These are phyloP conservation scores for Garra rufa DNA, from an alignment of 2,113 vertebrate species.

Conservation along the genomic window DNA sequence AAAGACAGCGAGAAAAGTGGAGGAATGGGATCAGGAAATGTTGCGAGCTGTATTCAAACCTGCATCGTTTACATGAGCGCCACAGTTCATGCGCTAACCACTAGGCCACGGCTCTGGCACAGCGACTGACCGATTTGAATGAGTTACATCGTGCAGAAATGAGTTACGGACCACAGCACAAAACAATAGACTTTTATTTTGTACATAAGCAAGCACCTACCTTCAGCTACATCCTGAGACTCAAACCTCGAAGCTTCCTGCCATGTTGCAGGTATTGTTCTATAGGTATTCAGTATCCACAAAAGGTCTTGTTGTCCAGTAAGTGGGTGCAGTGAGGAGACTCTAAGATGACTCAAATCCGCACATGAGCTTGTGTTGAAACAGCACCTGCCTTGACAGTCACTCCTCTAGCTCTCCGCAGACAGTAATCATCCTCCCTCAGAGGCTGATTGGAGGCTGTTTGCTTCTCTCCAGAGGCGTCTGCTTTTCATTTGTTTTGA, in stretches of 20 bases:
- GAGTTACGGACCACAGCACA: background rate
- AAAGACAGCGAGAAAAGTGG: background rate
- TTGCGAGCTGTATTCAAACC: slow-evolving; percentile 12
- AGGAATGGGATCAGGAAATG: background rate
- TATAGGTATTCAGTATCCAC: slow-evolving; percentile 9
- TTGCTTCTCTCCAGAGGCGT: slow-evolving; percentile 22
- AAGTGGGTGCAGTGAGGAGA: slow-evolving; percentile 11
- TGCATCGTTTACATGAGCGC: background rate
- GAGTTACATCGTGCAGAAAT: background rate
- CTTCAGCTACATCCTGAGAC: slow-evolving; percentile 22
- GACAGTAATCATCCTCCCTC: slow-evolving; percentile 50
- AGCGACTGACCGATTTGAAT: background rate
- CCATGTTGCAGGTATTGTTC: slow-evolving; percentile 23
- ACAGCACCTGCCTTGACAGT: slow-evolving; percentile 49
- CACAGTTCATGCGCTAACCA: background rate
- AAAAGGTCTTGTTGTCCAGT: slow-evolving; percentile 28
- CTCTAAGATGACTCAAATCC: slow-evolving; percentile 43
- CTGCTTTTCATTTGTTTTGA: slow-evolving; percentile 59
- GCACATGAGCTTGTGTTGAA: slow-evolving; percentile 31
- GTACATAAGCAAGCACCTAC: slow-evolving; percentile 9
- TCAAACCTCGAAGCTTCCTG: slow-evolving; percentile 7
- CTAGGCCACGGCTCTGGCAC: slow-evolving; percentile 4
- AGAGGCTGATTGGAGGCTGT: slow-evolving; percentile 35
- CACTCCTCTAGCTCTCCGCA: slow-evolving; percentile 50
- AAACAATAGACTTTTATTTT: slow-evolving; percentile 17